Base-by-base conservation (phyloP, 2,888 invertebrate species). In the Unio delphinus region DNA sequence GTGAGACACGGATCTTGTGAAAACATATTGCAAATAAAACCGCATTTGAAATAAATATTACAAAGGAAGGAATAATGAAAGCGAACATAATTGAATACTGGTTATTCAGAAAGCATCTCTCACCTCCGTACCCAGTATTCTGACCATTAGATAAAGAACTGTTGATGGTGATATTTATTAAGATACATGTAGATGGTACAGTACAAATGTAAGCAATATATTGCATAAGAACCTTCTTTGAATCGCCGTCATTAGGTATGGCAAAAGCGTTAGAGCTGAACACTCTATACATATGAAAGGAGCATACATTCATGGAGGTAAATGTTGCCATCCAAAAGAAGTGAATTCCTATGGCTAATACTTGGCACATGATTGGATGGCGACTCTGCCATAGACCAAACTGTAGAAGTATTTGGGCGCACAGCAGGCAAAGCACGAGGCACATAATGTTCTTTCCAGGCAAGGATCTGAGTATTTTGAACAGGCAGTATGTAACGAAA, bases 391-490 rank as follows among this genome's bases (percentile, higher is more conserved):
- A 64, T 1, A 74, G 45, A 15, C 80, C 78, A 56, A 79, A 67
- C 58, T 78, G 73, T 11, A 80, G 65, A 20, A 74, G 63, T 17
- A 71, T n/a, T 56, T 80, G 79, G 1, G 83, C 79, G 34, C 69
- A 59, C 8, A 81, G 75, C 11, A 83, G 69, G 6, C 71, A 68
- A 18, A 73, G 55, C 15, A 75, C 69, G 20, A 83, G 58, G 28
- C 69, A 73, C 78, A 81, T 80, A 17, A 77, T 82, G 60, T 79
- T 81, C 56, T 72, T 74, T 0, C 81, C 83, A 0, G 81, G 81
- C 17, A 78, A 30, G 7, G 75, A 80, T 56, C 78, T 60, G n/a
- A 83, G 65, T 17, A 18, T 28, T 18, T 60, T 57, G 15, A 81
- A 81, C 18, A 80, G 30, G 60, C 75, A 74, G 61, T 80, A 83